Percentiles rank a stretch among this genome's conserved stretches.
These are phyloP conservation scores for Villa cingulata DNA, from an alignment of 2,888 invertebrate species.

Conservation along the genomic window DNA sequence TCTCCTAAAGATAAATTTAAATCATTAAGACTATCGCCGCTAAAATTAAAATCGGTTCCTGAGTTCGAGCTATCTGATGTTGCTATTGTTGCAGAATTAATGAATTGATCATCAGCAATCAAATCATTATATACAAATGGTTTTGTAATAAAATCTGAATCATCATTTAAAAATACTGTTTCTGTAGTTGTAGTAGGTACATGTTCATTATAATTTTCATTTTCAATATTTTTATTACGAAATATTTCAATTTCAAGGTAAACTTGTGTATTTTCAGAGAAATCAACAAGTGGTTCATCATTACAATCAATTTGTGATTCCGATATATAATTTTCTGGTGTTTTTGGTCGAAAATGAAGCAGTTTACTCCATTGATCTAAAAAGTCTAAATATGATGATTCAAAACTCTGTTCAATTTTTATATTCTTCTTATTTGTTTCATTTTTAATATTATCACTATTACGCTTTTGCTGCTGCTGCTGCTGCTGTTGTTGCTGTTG, in stretches of 20 bases:
- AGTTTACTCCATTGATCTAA: slow-evolving; percentile 32
- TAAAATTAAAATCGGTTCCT: slow-evolving; percentile 32
- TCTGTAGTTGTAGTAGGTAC: too few relatives aligned
- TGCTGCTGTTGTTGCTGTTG: neutral
- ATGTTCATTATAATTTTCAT: slow-evolving; percentile 10
- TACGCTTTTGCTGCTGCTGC: neutral
- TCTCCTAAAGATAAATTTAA: slow-evolving; percentile 31
- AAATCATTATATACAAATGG: slow-evolving; percentile 32
- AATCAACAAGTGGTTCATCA: slow-evolving; percentile 22
- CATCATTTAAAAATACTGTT: slow-evolving; percentile 9
- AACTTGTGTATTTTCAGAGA: slow-evolving; percentile 31
- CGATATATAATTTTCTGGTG: slow-evolving; percentile 18
- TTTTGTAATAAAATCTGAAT: slow-evolving; percentile 23
- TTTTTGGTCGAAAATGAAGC: slow-evolving; percentile 36
- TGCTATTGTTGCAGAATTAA: neutral
- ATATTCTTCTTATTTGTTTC: neutral
- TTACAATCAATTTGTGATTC: neutral
- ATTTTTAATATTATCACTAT: slow-evolving; percentile 2
- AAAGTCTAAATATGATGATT: slow-evolving; percentile 24
- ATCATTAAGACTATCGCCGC: slow-evolving; percentile 33
- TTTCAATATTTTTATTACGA: neutral
- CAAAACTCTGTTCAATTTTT: neutral
- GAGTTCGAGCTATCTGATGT: slow-evolving; percentile 19
- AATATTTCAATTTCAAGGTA: slow-evolving; percentile 28
- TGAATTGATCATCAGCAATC: slow-evolving; percentile 27